phyloP scores from a whole-genome alignment of 1,140 invertebrate genomes.

The Chrysomallon squamiferum region DNA sequence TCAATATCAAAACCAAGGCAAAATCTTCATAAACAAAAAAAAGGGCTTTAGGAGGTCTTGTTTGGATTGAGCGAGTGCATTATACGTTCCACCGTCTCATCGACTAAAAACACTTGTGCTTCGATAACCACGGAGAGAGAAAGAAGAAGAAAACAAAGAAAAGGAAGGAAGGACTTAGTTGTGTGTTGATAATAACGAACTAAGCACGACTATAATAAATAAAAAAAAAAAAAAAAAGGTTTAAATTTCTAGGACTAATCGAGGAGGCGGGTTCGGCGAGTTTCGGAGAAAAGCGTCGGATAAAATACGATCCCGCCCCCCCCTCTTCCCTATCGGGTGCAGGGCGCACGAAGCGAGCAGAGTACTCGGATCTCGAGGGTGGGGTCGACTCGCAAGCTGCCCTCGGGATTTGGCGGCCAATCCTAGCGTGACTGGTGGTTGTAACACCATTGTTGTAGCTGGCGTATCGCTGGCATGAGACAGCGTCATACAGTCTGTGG shows the following conservation, averaged over 20 bases:
- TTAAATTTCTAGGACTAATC: background rate
- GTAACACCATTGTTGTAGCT: background rate
- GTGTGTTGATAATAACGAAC: background rate
- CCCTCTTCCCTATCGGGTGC: background rate
- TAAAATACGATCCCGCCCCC: background rate
- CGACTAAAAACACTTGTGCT: too few species aligned
- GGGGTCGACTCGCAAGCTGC: slow-evolving; percentile 8
- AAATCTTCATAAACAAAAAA: too few species aligned
- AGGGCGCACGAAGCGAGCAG: background rate
- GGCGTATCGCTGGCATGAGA: background rate
- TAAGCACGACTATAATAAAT: background rate
- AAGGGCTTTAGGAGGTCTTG: too few species aligned
- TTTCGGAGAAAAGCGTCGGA: background rate
- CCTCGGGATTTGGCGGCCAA: background rate
- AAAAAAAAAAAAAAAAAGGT: background rate
- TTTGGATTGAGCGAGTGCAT: too few species aligned
- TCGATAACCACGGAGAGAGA: too few species aligned
- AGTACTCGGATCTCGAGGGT: background rate
- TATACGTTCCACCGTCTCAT: too few species aligned
- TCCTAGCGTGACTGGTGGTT: background rate
- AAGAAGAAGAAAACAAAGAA: too few species aligned
- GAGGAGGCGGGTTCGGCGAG: background rate
- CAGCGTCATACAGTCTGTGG: background rate
- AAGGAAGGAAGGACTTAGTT: too few species aligned
- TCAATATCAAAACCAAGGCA: too few species aligned